Percentiles rank a stretch among this genome's conserved stretches.
Evolutionary conservation across 1,140 invertebrate genomes (phyloP).

Genomic region (Scaptomyza graminum): DNA sequence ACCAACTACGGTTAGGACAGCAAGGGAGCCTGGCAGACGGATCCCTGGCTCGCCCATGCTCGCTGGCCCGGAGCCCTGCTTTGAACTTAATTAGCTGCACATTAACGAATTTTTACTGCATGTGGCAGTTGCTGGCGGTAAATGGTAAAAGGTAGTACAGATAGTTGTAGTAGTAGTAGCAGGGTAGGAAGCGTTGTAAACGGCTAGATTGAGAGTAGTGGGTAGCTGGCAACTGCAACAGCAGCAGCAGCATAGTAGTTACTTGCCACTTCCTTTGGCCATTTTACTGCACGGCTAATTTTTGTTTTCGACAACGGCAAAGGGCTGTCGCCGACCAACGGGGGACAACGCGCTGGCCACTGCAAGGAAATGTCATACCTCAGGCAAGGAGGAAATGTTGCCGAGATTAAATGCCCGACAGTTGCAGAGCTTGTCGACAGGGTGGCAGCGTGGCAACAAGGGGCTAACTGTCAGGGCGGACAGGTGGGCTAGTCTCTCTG

Average conservation of each 20-base stretch:
- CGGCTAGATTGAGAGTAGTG: constrained; percentile 4
- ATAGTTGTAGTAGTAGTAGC: not conserved
- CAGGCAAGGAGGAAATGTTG: constrained; percentile 73
- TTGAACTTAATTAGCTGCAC: constrained; percentile 82
- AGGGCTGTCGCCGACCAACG: constrained; percentile 36
- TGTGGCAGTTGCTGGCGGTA: constrained; percentile 41
- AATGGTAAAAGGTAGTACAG: constrained; percentile 3
- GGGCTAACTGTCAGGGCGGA: constrained; percentile 42
- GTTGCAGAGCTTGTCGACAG: constrained; percentile 3
- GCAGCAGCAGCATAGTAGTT: constrained; percentile 68
- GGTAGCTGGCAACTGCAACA: constrained; percentile 9
- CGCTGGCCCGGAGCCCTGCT: constrained; percentile 66
- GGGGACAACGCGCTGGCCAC: constrained; percentile 23
- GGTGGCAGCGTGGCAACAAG: too few species aligned
- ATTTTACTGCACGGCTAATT: constrained; percentile 78
- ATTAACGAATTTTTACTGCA: constrained; percentile 81
- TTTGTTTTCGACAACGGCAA: constrained; percentile 79
- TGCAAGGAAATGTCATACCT: constrained; percentile 74
- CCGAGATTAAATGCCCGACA: constrained; percentile 74
- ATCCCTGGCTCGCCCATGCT: constrained; percentile 18
- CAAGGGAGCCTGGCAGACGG: constrained; percentile 30
- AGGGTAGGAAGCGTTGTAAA: not conserved
- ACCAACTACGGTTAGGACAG: constrained; percentile 8
- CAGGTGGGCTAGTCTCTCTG: constrained; percentile 51
- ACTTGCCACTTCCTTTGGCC: constrained; percentile 79